phyloP scores from a whole-genome alignment of 1,140 invertebrate species.

The Dufourea novaeangliae region DNA sequence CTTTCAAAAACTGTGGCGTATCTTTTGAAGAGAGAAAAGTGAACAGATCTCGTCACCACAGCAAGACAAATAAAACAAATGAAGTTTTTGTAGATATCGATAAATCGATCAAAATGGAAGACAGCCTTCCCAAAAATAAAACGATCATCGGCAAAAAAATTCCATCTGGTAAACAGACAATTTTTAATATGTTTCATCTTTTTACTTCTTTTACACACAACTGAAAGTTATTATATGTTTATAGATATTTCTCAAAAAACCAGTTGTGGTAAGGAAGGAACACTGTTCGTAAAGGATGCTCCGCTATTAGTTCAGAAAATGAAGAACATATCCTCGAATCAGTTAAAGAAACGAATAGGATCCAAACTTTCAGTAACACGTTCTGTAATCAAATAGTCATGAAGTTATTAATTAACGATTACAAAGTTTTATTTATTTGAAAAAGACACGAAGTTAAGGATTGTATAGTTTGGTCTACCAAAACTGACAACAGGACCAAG shows the following conservation, averaged over 20 bases:
- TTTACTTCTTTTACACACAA: neutral
- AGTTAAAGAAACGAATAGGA: slow-evolving; percentile 48
- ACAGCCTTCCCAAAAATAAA: neutral
- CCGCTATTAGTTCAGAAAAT: neutral
- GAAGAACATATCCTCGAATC: slow-evolving; percentile 1
- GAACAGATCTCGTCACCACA: neutral
- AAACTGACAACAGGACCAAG: too few species aligned
- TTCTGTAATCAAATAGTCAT: slow-evolving; percentile 1
- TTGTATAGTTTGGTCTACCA: too few species aligned
- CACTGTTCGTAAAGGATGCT: neutral
- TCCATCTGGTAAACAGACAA: slow-evolving; percentile 4
- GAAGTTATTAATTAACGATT: too few species aligned
- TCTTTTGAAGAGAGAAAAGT: slow-evolving; percentile 2
- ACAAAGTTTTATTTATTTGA: too few species aligned
- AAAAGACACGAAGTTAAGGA: too few species aligned
- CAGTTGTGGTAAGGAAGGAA: neutral
- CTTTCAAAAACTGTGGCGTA: neutral
- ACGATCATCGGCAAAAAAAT: neutral
- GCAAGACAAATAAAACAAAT: neutral
- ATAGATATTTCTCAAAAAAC: slow-evolving; percentile 13
- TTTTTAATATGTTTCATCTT: neutral
- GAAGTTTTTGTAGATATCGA: neutral
- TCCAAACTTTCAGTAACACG: slow-evolving; percentile 51
- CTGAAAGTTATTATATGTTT: neutral
- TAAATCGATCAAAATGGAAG: neutral